Evolutionary conservation across 2,113 vertebrate genomes (phyloP).

Genomic region (Perognathus longimembris): DNA sequence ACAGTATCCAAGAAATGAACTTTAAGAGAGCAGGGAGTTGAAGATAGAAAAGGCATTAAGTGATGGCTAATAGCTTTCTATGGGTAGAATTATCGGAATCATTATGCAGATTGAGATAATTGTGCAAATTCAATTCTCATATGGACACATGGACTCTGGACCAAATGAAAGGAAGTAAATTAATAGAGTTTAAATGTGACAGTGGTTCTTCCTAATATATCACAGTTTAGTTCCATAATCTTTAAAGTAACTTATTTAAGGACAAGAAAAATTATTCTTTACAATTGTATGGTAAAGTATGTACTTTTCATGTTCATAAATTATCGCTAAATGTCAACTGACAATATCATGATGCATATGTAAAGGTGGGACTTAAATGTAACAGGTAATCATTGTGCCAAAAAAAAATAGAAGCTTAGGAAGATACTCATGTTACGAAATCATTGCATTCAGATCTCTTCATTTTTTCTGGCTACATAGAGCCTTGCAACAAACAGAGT

Average conservation of each 20-base stretch:
- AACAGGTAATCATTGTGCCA: constrained; percentile 45
- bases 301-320: background rate
- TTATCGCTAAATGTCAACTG: constrained; percentile 62
- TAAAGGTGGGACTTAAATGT: background rate
- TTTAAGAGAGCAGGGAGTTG: background rate
- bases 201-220: background rate
- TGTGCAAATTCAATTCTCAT: background rate
- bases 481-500: constrained; percentile 63
- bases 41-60: background rate
- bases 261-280: background rate
- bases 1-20: background rate
- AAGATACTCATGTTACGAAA: constrained; percentile 49
- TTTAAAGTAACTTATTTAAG: constrained; percentile 5
- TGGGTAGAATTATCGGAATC: background rate
- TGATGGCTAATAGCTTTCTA: background rate
- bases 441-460: constrained; percentile 65
- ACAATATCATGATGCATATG: constrained; percentile 33
- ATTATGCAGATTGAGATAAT: background rate
- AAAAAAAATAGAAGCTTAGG: constrained; percentile 49
- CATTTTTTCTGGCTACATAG: constrained; percentile 51
- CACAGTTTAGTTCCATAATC: background rate
- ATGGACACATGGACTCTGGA: background rate
- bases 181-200: background rate
- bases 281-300: constrained; percentile 13
- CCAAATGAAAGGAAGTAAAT: constrained; percentile 17